Evolutionary conservation across 2,797 vertebrate species (phyloP).

Genomic region (Ciconia nigra): DNA sequence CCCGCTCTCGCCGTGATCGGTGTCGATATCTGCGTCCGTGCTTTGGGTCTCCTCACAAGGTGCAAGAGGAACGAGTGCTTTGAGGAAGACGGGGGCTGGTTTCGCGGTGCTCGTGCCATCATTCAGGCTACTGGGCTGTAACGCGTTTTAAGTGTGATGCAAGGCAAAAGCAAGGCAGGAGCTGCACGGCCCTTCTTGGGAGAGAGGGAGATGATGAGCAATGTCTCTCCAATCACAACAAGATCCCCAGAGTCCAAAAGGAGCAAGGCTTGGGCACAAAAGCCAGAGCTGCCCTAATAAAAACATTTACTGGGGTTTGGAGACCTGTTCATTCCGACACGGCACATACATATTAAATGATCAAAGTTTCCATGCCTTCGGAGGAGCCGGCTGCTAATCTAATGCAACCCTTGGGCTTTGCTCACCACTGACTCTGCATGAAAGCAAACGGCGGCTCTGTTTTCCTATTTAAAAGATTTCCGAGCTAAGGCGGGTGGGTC

Average conservation of each 20-base stretch:
- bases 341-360: neutral
- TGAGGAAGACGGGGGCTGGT: neutral
- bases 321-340: neutral
- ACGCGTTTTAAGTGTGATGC: rapidly evolving
- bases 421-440: neutral
- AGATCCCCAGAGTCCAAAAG: neutral
- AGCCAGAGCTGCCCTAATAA: neutral
- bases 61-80: neutral
- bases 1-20: rapidly evolving
- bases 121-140: neutral
- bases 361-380: neutral
- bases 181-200: neutral
- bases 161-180: neutral
- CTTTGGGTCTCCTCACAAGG: neutral
- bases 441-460: constrained; percentile 11
- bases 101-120: neutral
- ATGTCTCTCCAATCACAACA: neutral
- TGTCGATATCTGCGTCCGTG: rapidly evolving
- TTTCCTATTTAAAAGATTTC: constrained; percentile 44
- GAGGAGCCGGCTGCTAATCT: neutral
- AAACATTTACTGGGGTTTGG: constrained; percentile 37
- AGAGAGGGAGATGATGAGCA: neutral
- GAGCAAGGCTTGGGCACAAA: neutral
- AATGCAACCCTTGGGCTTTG: neutral
- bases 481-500: constrained; percentile 8